phyloP scores from a whole-genome alignment of 2,797 vertebrate genomes.

The Pipistrellus pygmaeus region DNA sequence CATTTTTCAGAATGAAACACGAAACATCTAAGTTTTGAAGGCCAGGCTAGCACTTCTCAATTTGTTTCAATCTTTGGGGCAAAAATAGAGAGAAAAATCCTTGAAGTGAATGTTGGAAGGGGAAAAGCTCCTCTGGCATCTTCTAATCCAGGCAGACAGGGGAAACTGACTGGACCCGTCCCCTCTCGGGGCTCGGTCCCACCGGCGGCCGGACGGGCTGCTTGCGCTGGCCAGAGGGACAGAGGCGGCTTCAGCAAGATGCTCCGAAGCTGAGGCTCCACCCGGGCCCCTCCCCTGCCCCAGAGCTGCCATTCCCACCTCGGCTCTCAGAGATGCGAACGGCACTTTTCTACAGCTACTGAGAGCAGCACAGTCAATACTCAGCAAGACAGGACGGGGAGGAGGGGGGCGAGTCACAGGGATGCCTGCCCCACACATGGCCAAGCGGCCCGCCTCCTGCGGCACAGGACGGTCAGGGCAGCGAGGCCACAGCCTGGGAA shows the following conservation, averaged over 20 bases:
- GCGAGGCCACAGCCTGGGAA: background rate
- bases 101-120: background rate
- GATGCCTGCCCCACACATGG: background rate
- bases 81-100: background rate
- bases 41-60: background rate
- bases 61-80: slow-evolving; percentile 8
- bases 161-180: background rate
- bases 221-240: background rate
- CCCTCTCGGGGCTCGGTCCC: background rate
- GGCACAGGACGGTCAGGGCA: background rate
- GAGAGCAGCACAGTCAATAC: background rate
- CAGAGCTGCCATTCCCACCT: background rate
- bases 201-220: background rate
- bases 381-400: background rate
- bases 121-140: background rate
- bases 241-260: background rate
- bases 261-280: background rate
- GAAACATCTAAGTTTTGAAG: background rate
- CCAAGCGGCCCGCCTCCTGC: background rate
- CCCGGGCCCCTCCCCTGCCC: background rate
- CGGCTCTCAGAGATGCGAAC: background rate
- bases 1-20: background rate
- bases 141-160: background rate
- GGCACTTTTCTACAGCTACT: background rate
- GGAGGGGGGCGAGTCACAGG: too few relatives aligned